A percentile compares a stretch with the other conserved stretches of the same genome.
These are phyloP conservation scores for Anastatus disparis DNA, from an alignment of 1,140 invertebrate species.

Conservation along the genomic window DNA sequence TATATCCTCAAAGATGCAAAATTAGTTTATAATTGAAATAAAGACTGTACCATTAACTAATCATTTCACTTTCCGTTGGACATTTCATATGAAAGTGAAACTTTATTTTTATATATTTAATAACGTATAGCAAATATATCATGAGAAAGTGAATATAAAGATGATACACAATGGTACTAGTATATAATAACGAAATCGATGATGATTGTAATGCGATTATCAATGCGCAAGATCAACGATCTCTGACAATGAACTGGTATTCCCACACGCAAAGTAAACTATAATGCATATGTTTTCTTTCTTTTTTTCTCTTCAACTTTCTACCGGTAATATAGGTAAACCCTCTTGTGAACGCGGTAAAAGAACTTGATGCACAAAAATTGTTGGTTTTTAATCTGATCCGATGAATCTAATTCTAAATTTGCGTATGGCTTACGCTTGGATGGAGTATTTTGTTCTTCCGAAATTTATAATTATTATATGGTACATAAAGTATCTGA, in stretches of 20 bases:
- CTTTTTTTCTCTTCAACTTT: background rate
- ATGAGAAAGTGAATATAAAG: background rate
- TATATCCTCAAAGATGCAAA: background rate
- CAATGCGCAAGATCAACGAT: background rate
- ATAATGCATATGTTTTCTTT: background rate
- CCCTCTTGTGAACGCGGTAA: background rate
- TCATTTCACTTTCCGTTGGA: background rate
- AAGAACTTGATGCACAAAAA: too few species aligned
- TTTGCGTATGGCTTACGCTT: too few species aligned
- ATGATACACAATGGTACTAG: background rate
- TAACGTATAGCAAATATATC: background rate
- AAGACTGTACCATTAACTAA: background rate
- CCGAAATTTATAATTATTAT: too few species aligned
- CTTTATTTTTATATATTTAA: background rate
- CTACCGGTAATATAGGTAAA: background rate
- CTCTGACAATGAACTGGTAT: background rate
- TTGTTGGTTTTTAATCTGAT: too few species aligned
- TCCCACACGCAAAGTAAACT: too few species aligned
- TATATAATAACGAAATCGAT: background rate
- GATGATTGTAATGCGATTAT: background rate
- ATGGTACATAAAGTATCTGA: too few species aligned
- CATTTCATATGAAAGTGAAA: conserved; percentile 15
- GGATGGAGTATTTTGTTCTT: too few species aligned
- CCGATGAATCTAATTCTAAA: too few species aligned
- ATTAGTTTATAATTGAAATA: background rate